Evolutionary conservation across 2,888 invertebrate species (phyloP), one percentile per base, ranked within the genome.

Genomic region (Tribolium freemani): DNA sequence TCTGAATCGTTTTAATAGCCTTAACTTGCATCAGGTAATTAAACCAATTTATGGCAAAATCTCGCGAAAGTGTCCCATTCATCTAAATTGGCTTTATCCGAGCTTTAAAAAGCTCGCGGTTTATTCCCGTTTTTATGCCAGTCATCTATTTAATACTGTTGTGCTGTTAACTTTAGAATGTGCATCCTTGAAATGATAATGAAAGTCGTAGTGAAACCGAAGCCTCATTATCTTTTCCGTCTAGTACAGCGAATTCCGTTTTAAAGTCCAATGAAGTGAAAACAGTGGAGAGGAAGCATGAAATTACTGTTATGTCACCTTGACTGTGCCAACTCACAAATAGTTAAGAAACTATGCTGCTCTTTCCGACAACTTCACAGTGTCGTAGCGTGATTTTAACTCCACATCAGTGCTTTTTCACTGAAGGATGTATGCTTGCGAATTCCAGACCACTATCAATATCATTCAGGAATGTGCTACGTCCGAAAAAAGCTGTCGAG

Each of bases 261-360:
- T 78, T 76, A 76, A n/a, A 77, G 76, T 74, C 71, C 73, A 76
- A 78, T 77, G 79, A 78, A 75, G 77, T 77, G 76, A 73, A 77
- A 77, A 77, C 73, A 58, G 70, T 66, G 73, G 66, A 72, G 71
- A 66, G 71, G 69, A 76, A 73, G 66, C 76, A 74, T 76, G 77
- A 77, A 78, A 78, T 77, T 79, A 73, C 74, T 74, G 75, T 67
- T 73, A 75, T 72, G 72, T 78, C 75, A 76, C 76, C 75, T 76
- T 51, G 48, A 46, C 45, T 51, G 46, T 26, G 45, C 69, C 51
- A 76, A 73, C 76, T 74, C 73, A 66, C 69, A 46, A 77, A 78
- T 78, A 77, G 78, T 78, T 78, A 38, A 5, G 64, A 58, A 78
- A 78, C 78, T 76, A 77, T 77, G 74, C 67, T 70, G 56, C 58